phyloP scores from a whole-genome alignment of 2,888 invertebrate genomes.

The Gymnocheta viridis region DNA sequence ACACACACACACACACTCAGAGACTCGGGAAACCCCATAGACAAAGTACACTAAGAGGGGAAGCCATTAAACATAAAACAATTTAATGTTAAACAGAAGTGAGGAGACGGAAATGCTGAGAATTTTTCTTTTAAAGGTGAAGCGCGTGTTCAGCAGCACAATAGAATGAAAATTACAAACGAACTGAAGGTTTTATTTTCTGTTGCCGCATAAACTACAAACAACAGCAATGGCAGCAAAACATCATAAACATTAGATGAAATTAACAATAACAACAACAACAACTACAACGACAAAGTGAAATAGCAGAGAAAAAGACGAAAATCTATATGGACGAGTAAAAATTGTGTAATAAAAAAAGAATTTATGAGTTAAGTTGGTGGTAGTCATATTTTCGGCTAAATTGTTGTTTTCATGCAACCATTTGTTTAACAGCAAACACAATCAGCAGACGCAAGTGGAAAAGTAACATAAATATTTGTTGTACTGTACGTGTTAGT shows the following conservation, averaged over 20 bases:
- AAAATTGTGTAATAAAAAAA: slow-evolving; percentile 14
- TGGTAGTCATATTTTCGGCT: slow-evolving; percentile 58
- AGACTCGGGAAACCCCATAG: slow-evolving; percentile 5
- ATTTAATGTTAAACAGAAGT: not conserved
- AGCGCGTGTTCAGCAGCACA: slow-evolving; percentile 40
- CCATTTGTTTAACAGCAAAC: slow-evolving; percentile 50
- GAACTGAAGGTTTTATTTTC: slow-evolving; percentile 32
- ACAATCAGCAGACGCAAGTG: not conserved
- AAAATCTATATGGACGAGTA: slow-evolving; percentile 4
- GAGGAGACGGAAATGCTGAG: not conserved
- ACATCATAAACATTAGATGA: slow-evolving; percentile 7
- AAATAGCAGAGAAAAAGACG: not conserved
- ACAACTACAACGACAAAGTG: not conserved
- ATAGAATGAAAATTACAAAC: slow-evolving; percentile 25
- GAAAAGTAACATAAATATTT: slow-evolving; percentile 4
- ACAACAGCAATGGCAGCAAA: slow-evolving; percentile 7
- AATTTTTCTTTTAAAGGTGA: not conserved
- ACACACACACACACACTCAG: not conserved
- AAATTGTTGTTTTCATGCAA: slow-evolving; percentile 61
- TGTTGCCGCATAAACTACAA: slow-evolving; percentile 12
- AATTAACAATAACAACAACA: not conserved
- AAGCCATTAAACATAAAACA: slow-evolving; percentile 50
- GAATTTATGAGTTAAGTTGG: slow-evolving; percentile 57
- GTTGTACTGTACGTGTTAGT: not conserved
- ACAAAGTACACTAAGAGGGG: not conserved